Conservation (phyloP, 2,888 invertebrate genomes). For the Luffia ferchaultella region DNA sequence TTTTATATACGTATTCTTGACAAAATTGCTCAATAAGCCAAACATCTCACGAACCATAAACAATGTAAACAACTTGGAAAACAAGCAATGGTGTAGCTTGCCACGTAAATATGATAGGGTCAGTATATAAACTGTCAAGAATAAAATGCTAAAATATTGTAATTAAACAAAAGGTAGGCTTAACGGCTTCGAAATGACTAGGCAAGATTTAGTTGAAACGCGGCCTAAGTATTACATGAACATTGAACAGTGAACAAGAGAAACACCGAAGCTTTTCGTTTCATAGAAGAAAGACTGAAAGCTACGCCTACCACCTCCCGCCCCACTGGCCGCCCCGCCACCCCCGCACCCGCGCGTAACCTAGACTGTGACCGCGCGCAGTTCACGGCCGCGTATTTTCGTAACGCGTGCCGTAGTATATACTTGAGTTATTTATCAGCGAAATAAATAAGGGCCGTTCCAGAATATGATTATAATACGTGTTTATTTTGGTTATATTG, state of each 20-base stretch:
- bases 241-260: neutral
- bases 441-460: neutral
- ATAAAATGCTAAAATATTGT: too few relatives aligned
- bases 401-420: slow-evolving; percentile 4
- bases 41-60: too few relatives aligned
- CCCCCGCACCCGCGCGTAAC: slow-evolving; percentile 18
- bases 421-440: neutral
- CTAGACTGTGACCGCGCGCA: slow-evolving; percentile 41
- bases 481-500: too few relatives aligned
- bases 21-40: too few relatives aligned
- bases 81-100: too few relatives aligned
- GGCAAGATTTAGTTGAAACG: slow-evolving; percentile 5
- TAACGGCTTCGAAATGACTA: neutral
- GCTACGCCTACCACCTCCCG: neutral
- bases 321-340: slow-evolving; percentile 13
- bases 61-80: too few relatives aligned
- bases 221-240: slow-evolving; percentile 8
- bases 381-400: slow-evolving; percentile 55
- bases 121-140: too few relatives aligned
- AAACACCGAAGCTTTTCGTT: neutral
- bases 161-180: too few relatives aligned
- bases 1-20: too few relatives aligned
- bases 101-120: too few relatives aligned
- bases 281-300: neutral
- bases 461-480: too few relatives aligned